Base-by-base conservation (phyloP, 2,113 vertebrate genomes). In the Antechinus stuartii region DNA sequence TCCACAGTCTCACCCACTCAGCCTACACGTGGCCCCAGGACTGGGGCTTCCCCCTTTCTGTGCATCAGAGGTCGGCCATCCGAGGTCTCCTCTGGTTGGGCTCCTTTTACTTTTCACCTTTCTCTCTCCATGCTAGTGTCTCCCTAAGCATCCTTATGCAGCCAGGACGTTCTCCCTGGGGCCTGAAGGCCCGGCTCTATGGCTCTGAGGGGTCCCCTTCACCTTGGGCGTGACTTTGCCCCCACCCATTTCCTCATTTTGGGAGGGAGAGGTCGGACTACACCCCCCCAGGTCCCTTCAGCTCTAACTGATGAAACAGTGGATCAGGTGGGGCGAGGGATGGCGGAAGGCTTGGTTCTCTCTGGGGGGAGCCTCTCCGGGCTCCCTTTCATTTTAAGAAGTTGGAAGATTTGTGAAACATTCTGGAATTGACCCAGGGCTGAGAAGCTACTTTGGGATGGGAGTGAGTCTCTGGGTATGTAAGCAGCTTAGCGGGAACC, bases 371-470 rank as follows among this genome's bases (percentile, higher is more conserved):
- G 12, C 1, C n/a, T 84, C 22, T 23, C 16, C 22, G n/a, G 16
- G 7, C 16, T 52, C 14, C 24, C 26, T 90, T 49, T 30, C 90
- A 22, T 42, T 50, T 50, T 90, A 27, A 30, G 49, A 54, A 89
- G 76, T 26, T 54, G 50, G 42, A 93, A 49, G 49, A 52, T 93
- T 52, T 35, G 9, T 76, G 30, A 76, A 84, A n/a, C 12, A 27
- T 42, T 42, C n/a, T 49, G 57, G 30, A 54, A 89, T 89, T 96
- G 68, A 94, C 94, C 94, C 91, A 30, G 89, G 27, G 25, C 90
- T 49, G 46, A 90, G 25, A 90, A 19, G 25, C 47, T 5, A 25
- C 46, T 90, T 42, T 35, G 22, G 19, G n/a, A 42, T 27, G 25
- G 19, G 27, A 90, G 49, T 90, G 50, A 14, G 24, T 49, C 24